Evolutionary conservation across 1,140 invertebrate species (phyloP).

Genomic region (Macrobrachium rosenbergii): DNA sequence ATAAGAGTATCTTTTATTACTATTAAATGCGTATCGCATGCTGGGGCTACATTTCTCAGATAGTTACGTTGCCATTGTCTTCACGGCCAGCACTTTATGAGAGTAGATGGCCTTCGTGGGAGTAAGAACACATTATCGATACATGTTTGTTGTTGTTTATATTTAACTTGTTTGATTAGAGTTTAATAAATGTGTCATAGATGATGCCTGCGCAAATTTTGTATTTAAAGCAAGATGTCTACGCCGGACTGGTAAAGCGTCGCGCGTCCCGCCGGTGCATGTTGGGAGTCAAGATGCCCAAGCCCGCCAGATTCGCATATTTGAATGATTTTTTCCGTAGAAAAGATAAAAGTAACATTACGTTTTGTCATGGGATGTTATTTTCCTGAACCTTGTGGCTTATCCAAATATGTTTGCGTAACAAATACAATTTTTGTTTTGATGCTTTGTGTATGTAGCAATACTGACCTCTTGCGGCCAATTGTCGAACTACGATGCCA

Average conservation of each 20-base stretch:
- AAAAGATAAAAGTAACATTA: background rate
- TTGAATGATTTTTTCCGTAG: background rate
- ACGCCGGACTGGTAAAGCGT: conserved; percentile 23
- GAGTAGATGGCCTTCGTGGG: background rate
- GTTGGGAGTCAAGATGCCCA: conserved; percentile 49
- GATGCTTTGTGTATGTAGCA: too few relatives aligned
- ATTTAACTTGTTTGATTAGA: background rate
- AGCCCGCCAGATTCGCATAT: conserved; percentile 43
- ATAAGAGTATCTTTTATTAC: background rate
- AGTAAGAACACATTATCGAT: background rate
- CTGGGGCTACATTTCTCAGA: too few relatives aligned
- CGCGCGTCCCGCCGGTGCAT: conserved; percentile 59
- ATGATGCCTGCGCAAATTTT: background rate
- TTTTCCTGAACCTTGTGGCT: background rate
- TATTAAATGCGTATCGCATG: background rate
- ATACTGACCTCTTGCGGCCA: conserved; percentile 50
- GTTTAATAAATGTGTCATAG: background rate
- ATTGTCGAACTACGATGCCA: conserved; percentile 54
- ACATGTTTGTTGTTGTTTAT: background rate
- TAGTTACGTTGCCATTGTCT: too few relatives aligned
- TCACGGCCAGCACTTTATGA: too few relatives aligned
- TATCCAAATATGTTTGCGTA: background rate
- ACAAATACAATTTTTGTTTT: background rate
- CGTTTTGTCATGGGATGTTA: background rate
- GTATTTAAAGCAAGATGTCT: conserved; percentile 38